Evolutionary conservation across 2,113 vertebrate genomes (phyloP), one percentile per base, ranked within the genome.

Genomic region (Anolis carolinensis): DNA sequence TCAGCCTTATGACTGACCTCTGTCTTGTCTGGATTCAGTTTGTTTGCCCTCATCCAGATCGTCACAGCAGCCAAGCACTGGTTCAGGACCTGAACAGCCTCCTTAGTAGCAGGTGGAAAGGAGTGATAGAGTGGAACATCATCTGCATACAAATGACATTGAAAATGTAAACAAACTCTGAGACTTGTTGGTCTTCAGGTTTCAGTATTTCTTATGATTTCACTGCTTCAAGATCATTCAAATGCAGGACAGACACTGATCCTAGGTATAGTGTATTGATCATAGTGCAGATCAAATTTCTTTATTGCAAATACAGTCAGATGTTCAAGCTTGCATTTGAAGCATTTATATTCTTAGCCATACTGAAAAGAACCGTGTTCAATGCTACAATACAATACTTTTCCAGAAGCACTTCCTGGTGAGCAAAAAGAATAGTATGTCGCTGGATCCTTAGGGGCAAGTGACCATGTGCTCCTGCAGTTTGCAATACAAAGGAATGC

Each of bases 321-420:
- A 79, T 72, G 18, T 80, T 71, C 55, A 62, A n/a, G 2, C 84
- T 44, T 79, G 21, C 16, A 71, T 0, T 1, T 34, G 85, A 73
- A 90, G 82, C 7, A 13, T 48, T 86, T 68, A 10, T 9, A 10
- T 55, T 55, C 67, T 75, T 79, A 81, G 36, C 25, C 8, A 89
- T 87, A 85, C 32, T 11, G 81, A 86, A 1, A 81, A 74, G 48
- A 68, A 78, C 11, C 32, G 68, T 48, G 18, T 72, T 78, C 48
- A 75, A 67, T 39, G 18, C 72, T 16, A 30, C 67, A 75, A 36
- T 18, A 11, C 9, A 77, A 21, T 27, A 44, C 27, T 48, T 85
- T 73, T 83, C 55, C 44, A 23, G 63, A 27, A 59, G 14, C 23
- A 36, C 13, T 65, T 63, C 21, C 39, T 81, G 78, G n/a, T 34